Evolutionary conservation across 2,797 vertebrate species (phyloP), one percentile per base, ranked within the genome.

Genomic region (Clarias pachynema): DNA sequence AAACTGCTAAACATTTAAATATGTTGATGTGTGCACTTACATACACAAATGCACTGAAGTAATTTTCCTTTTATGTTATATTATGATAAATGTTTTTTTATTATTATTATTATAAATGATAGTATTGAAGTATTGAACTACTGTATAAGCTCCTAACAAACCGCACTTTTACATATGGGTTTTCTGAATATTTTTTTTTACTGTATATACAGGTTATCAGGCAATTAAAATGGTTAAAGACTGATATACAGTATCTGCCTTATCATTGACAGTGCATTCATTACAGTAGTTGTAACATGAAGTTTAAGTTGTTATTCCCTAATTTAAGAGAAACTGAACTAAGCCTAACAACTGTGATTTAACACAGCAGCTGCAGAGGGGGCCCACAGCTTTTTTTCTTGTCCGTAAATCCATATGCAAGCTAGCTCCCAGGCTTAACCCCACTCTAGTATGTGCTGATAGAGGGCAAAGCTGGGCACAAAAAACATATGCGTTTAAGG

Each of bases 161-260:
- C 84, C 80, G 88, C 89, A 90, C 89, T 90, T 90, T 90, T 88
- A 75, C 74, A 84, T 82, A 74, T 88, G 82, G 81, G 83, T 70
- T 65, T 83, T 89, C 57, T 77, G 68, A 87, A 82, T 81, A 82
- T 79, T 68, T 86, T 69, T 82, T 81, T 88, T 82, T 87, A 86
- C 63, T 89, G 83, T 84, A 87, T 85, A 81, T 31, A 26, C 29
- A 73, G 24, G 70, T 81, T 62, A 73, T 84, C 75, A 87, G 78
- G 40, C 74, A 74, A 89, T 89, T 87, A 86, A 90, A 60, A 89
- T 81, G 15, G 26, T 49, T 49, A 57, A 82, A 66, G 26, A 81
- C 9, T 68, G 49, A 63, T 44, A 63, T 37, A 5, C 37, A 37
- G 37, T 16, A 7, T 62, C 34, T 79, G 22, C 26, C 6, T 44